phyloP scores from a whole-genome alignment of 2,797 vertebrate species.

The Mus spretus region DNA sequence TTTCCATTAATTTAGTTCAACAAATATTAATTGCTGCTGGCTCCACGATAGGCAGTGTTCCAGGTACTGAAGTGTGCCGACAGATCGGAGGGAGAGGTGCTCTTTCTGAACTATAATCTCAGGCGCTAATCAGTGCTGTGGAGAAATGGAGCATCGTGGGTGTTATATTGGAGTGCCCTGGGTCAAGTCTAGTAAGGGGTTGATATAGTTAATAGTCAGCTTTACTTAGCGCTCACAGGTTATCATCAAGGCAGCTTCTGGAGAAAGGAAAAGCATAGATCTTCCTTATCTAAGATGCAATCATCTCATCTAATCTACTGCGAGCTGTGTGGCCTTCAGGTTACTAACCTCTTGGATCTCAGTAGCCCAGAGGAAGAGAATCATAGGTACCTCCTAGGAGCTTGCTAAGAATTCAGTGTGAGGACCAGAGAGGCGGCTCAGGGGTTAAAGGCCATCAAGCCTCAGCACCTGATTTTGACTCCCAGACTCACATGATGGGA shows the following conservation, averaged over 20 bases:
- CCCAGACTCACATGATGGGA: neutral
- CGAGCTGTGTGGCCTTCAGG: neutral
- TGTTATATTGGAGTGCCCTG: neutral
- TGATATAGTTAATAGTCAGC: neutral
- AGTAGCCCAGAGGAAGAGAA: neutral
- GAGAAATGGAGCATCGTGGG: conserved; percentile 14
- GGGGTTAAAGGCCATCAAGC: too few relatives aligned
- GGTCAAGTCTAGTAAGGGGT: neutral
- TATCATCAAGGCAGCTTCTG: neutral
- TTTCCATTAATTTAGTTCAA: conserved; percentile 24
- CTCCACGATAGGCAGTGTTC: neutral
- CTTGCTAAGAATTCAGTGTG: neutral
- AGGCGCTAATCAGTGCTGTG: neutral
- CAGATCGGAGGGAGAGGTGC: neutral
- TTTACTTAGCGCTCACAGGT: neutral
- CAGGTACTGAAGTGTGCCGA: neutral
- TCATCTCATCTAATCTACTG: neutral
- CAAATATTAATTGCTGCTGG: neutral
- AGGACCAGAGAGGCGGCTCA: neutral
- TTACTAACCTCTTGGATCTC: neutral
- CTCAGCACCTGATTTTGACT: neutral
- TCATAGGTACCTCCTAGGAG: neutral
- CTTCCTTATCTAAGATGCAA: neutral
- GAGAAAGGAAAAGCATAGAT: neutral
- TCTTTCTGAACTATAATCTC: neutral